Evolutionary conservation across 2,797 vertebrate species (phyloP), one percentile per base, ranked within the genome.

Genomic region (Sphenodon punctatus): DNA sequence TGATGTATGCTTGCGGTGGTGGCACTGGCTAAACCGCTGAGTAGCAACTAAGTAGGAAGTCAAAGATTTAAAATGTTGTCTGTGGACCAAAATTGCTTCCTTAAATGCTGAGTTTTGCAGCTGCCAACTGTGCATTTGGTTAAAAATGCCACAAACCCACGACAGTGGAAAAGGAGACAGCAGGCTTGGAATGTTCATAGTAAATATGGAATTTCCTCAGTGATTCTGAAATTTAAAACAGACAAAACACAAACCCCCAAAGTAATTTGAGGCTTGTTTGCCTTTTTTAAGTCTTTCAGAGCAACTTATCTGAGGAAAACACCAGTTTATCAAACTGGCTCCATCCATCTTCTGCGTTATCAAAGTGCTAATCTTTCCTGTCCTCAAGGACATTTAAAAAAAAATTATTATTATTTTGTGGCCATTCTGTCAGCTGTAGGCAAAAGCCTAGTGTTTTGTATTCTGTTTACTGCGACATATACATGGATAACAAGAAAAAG

Each of bases 311-410:
- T 66, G 74, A 78, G 67, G 72, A 87, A 81, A 89, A 80, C 66
- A 56, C 78, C 87, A 39, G 71, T 66, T 93, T 92, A 92, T 93
- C 91, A 81, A 90, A 77, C 59, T 89, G 86, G 80, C 75, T 70
- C 75, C 66, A 67, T 93, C 92, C 85, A 89, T 95, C 92, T 93
- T 93, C 71, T 1, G 30, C 0, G 59, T 69, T 92, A 93, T 95
- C 92, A 13, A 70, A 82, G 80, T 63, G 43, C 80, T 91, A 72
- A 94, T 93, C 91, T 84, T 66, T 68, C 5, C 36, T 71, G 14
- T 39, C 69, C 85, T 49, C 69, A 4, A 61, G 84, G 88, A 78
- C 65, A 3, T 20, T 19, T 64, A 32, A 17, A 93, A 93, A n/a
- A n/a, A n/a, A n/a, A n/a, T n/a, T n/a, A 94, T 84, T 88, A 93